Evolutionary conservation across 23 tunicate genomes (phyloP), one percentile per base, ranked within the genome.

Genomic region (Ascidia mentula): DNA sequence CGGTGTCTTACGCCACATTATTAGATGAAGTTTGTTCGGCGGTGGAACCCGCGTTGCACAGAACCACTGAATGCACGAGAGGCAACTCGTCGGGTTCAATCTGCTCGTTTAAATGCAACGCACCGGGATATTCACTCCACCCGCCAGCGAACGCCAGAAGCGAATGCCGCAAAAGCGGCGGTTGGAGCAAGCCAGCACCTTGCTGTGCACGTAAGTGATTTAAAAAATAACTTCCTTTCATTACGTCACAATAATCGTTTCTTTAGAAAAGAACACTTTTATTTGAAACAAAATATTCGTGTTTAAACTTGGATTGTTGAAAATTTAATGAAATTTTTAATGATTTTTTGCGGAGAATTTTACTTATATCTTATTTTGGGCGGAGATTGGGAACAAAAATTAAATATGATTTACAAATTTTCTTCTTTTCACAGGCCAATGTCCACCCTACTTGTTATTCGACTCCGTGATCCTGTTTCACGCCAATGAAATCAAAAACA

Each of bases 131-230:
- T 9, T 53, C 13, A 6, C 12, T 53, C 2, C 65, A 53, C 65
- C 65, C 65, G 1, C 65, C 65, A 53, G 28, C 28, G 22, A 26
- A 53, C 65, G 24, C 65, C 13, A 53, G 28, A 53, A 1, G 28
- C 12, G 65, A 53, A 53, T 53, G 65, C 24, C 24, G 22, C 24
- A 53, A 26, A 26, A 53, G 13, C 65, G 65, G 65, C 28, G 24
- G 13, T 3, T 53, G 65, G 65, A 53, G 65, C 65, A 53, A 53
- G 4, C 65, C 65, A 5, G 65, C 65, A 1, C 65, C 65, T 20
- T 53, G 65, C 13, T 53, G 65, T 53, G 65, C 65, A 53, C 65
- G 65, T 53, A 53, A 53, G 65, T 53, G n/a, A n/a, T n/a, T n/a
- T n/a, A n/a, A n/a, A n/a, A n/a, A n/a, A n/a, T n/a, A n/a, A n/a